phyloP scores from a whole-genome alignment of 2,797 vertebrate genomes.

The Diplodus sargus region DNA sequence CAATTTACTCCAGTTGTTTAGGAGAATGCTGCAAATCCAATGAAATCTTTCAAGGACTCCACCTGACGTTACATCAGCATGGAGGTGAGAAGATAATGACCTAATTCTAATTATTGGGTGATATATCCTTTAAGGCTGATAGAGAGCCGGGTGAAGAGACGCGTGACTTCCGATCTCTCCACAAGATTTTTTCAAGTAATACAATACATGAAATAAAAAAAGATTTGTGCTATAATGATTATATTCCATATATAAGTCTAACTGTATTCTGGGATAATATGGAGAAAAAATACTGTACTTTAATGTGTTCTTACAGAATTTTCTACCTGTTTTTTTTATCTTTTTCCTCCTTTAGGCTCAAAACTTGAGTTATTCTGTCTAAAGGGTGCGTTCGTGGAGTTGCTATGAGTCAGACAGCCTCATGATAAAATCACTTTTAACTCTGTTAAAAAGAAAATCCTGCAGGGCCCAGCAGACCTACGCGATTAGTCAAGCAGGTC shows the following conservation, averaged over 20 bases:
- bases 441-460: slow-evolving; percentile 65
- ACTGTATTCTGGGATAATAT: not conserved
- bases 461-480: slow-evolving; percentile 49
- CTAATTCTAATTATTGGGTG: too few relatives aligned
- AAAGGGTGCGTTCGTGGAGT: slow-evolving; percentile 6
- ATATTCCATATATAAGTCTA: not conserved
- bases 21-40: too few relatives aligned
- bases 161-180: too few relatives aligned
- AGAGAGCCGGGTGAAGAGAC: too few relatives aligned
- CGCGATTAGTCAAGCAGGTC: slow-evolving; percentile 75
- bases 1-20: too few relatives aligned
- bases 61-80: too few relatives aligned
- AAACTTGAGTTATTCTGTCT: slow-evolving; percentile 32
- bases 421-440: slow-evolving; percentile 78
- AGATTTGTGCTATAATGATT: not conserved
- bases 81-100: too few relatives aligned
- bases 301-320: not conserved
- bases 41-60: too few relatives aligned
- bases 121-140: too few relatives aligned
- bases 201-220: not conserved
- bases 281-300: not conserved
- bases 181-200: not conserved
- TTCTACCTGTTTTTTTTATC: not conserved
- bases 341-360: not conserved
- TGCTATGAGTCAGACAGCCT: slow-evolving; percentile 53